Percentiles rank a stretch among this genome's conserved stretches.
phyloP scores from a whole-genome alignment of 2,797 vertebrate genomes.

The Peromyscus melanophrys region DNA sequence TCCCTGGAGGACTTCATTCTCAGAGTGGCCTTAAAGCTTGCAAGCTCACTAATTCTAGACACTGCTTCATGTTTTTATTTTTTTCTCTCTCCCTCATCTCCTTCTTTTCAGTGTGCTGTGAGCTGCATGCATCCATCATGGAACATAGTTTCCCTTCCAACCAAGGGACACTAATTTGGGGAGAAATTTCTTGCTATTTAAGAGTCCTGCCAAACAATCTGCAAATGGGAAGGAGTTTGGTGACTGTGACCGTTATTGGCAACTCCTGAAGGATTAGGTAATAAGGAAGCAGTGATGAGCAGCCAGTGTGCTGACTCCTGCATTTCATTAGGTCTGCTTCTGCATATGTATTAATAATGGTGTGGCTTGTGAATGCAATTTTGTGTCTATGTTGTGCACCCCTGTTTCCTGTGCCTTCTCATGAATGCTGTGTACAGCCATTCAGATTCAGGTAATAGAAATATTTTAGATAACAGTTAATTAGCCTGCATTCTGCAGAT shows the following conservation, averaged over 20 bases:
- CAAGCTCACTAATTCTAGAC: constrained; percentile 36
- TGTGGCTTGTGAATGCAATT: constrained; percentile 78
- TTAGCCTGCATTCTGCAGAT: constrained; percentile 80
- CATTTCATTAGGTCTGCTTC: constrained; percentile 81
- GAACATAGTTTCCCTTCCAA: constrained; percentile 37
- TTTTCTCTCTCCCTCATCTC: background rate
- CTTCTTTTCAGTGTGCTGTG: background rate
- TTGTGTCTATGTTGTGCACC: constrained; percentile 65
- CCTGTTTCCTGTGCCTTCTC: constrained; percentile 71
- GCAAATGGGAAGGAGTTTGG: constrained; percentile 80
- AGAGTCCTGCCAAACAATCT: constrained; percentile 83
- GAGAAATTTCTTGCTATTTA: constrained; percentile 80
- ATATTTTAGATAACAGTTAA: constrained; percentile 86
- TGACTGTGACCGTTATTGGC: constrained; percentile 79
- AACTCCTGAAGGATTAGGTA: constrained; percentile 80
- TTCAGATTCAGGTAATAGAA: constrained; percentile 81
- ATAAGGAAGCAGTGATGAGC: constrained; percentile 81
- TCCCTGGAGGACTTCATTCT: constrained; percentile 45
- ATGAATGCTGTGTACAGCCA: constrained; percentile 80
- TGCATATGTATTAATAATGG: constrained; percentile 73
- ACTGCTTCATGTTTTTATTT: background rate
- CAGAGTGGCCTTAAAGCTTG: background rate
- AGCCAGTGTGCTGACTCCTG: constrained; percentile 78
- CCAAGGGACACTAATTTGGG: constrained; percentile 40
- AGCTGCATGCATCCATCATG: constrained; percentile 19